Conservation (phyloP, 2,113 vertebrate genomes). For the Gasterosteus nipponicus region DNA sequence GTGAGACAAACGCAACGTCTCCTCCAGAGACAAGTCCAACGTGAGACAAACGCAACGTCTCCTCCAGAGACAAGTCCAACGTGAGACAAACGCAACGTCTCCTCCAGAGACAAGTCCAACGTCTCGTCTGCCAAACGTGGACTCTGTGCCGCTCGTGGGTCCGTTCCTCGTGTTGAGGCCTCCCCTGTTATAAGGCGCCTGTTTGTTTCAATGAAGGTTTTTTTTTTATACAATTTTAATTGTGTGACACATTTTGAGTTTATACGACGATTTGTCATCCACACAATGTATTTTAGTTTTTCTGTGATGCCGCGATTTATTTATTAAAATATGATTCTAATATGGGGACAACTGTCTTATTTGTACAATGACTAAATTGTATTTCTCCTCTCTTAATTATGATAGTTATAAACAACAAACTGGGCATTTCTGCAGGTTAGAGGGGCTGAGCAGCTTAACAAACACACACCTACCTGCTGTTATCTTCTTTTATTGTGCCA, state of each 20-base stretch:
- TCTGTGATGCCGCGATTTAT: constrained; percentile 81
- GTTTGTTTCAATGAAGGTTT: not conserved
- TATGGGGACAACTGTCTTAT: constrained; percentile 30
- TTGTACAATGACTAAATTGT: not conserved
- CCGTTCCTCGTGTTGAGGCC: constrained; percentile 46
- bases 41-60: too few relatives aligned
- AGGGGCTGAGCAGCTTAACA: not conserved
- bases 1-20: too few relatives aligned
- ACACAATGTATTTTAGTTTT: constrained; percentile 63
- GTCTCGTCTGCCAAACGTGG: too few relatives aligned
- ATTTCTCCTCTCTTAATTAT: too few relatives aligned
- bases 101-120: too few relatives aligned
- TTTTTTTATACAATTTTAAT: constrained; percentile 65
- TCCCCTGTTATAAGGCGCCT: constrained; percentile 46
- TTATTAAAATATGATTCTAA: constrained; percentile 79
- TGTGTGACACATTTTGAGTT: constrained; percentile 61
- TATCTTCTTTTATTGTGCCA: too few relatives aligned
- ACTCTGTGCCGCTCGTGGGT: not conserved
- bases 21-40: too few relatives aligned
- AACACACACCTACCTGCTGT: not conserved
- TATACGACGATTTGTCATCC: constrained; percentile 49
- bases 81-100: too few relatives aligned
- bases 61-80: too few relatives aligned
- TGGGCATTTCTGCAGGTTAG: not conserved
- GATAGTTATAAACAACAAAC: not conserved